Conservation (phyloP, 2,797 vertebrate genomes). For the Enteromius unitaeniatus region DNA sequence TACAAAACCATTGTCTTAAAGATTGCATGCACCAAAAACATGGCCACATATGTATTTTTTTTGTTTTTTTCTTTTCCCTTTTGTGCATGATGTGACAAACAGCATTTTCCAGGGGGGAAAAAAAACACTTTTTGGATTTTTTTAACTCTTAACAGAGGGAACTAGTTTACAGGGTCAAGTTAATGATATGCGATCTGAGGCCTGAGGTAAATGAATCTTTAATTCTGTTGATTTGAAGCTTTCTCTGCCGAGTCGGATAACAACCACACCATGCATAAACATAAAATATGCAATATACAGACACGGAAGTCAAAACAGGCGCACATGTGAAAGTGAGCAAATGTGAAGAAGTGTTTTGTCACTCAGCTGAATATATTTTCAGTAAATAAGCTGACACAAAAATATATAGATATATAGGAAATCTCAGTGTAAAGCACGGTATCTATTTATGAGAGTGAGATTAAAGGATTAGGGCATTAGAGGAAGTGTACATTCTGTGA, state of each 20-base stretch:
- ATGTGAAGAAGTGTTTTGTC: not conserved
- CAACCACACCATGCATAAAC: constrained; percentile 11
- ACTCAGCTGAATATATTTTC: not conserved
- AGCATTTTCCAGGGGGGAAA: not conserved
- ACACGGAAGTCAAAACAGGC: not conserved
- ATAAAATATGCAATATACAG: constrained; percentile 48
- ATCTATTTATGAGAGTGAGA: constrained; percentile 76
- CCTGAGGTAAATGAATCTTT: constrained; percentile 50
- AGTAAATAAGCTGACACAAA: constrained; percentile 3
- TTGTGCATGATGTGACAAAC: not conserved
- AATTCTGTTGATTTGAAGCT: constrained; percentile 40
- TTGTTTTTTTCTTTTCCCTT: not conserved
- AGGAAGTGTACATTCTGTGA: constrained; percentile 57
- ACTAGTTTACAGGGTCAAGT: constrained; percentile 1
- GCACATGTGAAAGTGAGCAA: constrained; percentile 14
- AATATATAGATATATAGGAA: constrained; percentile 28
- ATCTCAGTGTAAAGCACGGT: constrained; percentile 69
- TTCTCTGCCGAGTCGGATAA: constrained; percentile 51
- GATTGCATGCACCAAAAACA: constrained; percentile 7
- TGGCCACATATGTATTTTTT: not conserved
- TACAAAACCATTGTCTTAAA: not conserved
- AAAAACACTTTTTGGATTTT: not conserved
- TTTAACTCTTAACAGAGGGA: not conserved
- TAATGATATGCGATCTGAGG: constrained; percentile 37
- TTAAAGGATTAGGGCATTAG: constrained; percentile 79